A percentile compares a stretch with the other conserved stretches of the same genome.
phyloP scores from a whole-genome alignment of 1,140 invertebrate species.

The Belonocnema kinseyi region DNA sequence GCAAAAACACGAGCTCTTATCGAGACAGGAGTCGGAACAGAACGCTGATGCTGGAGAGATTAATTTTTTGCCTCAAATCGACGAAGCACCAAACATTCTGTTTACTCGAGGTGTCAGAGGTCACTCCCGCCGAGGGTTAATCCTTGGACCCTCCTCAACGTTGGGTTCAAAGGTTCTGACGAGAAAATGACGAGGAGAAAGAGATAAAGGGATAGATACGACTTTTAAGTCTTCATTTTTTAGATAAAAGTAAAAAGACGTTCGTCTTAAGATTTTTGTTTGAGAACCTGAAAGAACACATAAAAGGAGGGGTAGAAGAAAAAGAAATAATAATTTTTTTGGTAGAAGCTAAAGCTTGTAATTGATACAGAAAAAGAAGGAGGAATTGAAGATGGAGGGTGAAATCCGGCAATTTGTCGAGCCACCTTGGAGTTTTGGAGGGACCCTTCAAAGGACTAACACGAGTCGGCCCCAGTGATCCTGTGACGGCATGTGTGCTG shows the following conservation, averaged over 20 bases:
- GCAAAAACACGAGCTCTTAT: constrained; percentile 5
- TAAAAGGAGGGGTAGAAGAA: too few species aligned
- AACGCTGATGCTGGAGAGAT: constrained; percentile 9
- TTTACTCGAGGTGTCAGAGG: constrained; percentile 12
- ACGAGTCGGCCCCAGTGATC: not conserved
- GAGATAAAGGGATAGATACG: not conserved
- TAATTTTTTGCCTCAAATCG: constrained; percentile 6
- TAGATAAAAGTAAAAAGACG: not conserved
- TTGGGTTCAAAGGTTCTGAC: constrained; percentile 9
- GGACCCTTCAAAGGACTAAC: constrained; percentile 4
- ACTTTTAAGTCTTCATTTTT: not conserved
- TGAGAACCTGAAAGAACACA: too few species aligned
- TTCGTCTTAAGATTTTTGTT: not conserved
- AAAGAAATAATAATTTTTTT: too few species aligned
- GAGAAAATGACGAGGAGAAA: constrained; percentile 1
- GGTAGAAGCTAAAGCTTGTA: not conserved
- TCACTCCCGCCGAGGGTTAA: not conserved
- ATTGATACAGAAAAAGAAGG: constrained; percentile 17
- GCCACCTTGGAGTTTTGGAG: constrained; percentile 15
- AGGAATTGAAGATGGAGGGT: not conserved
- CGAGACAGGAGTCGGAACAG: not conserved
- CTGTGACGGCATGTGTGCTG: constrained; percentile 11
- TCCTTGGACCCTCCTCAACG: not conserved
- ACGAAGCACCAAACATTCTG: constrained; percentile 4
- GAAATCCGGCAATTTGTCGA: constrained; percentile 16